Conservation (phyloP, 2,888 invertebrate genomes). For the Drosophila paucipuncta region DNA sequence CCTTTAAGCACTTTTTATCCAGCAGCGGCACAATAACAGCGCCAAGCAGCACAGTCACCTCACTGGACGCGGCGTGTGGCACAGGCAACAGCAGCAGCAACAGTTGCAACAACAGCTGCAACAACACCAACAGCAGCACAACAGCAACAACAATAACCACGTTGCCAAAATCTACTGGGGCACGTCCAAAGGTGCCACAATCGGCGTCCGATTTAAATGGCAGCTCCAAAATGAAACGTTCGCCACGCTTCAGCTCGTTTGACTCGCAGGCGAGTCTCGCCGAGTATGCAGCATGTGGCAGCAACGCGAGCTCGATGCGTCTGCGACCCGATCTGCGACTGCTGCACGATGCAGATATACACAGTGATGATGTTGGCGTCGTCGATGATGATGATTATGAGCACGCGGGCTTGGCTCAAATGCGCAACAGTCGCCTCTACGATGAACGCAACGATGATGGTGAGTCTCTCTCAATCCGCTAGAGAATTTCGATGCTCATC, state of each 20-base stretch:
- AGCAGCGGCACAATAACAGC: slow-evolving; percentile 86
- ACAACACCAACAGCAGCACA: slow-evolving; percentile 22
- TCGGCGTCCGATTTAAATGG: slow-evolving; percentile 79
- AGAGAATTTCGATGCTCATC: neutral
- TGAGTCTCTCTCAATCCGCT: slow-evolving; percentile 25
- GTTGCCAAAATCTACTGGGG: slow-evolving; percentile 87
- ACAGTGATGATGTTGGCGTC: slow-evolving; percentile 15
- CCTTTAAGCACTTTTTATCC: slow-evolving; percentile 93
- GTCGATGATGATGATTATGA: slow-evolving; percentile 60
- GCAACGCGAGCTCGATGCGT: slow-evolving; percentile 29
- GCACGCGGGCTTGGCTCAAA: slow-evolving; percentile 62
- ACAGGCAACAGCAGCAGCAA: slow-evolving; percentile 27
- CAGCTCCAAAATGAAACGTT: slow-evolving; percentile 84
- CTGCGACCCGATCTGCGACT: slow-evolving; percentile 52
- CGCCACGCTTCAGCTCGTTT: slow-evolving; percentile 85
- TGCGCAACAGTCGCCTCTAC: slow-evolving; percentile 69
- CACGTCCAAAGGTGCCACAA: slow-evolving; percentile 90
- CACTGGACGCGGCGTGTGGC: slow-evolving; percentile 49
- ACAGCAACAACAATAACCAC: slow-evolving; percentile 31
- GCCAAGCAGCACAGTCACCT: slow-evolving; percentile 71
- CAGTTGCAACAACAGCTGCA: slow-evolving; percentile 22
- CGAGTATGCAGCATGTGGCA: slow-evolving; percentile 79
- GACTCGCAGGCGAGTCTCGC: slow-evolving; percentile 86
- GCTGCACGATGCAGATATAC: slow-evolving; percentile 34
- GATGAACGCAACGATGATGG: slow-evolving; percentile 71